Evolutionary conservation across 2,888 invertebrate species (phyloP).

Genomic region (Sclerodermus sp.): DNA sequence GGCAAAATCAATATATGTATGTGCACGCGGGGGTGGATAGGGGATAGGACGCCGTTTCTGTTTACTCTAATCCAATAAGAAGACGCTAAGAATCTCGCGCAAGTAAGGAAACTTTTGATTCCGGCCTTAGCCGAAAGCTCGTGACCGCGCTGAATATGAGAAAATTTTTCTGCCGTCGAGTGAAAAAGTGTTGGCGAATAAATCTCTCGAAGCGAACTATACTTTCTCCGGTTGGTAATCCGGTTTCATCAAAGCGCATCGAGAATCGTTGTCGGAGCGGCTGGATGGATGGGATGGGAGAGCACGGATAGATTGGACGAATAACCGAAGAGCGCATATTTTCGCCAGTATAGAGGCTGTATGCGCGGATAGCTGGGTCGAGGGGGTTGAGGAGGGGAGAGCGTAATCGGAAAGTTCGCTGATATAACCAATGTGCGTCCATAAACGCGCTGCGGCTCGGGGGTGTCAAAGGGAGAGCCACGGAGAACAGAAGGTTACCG

Average conservation of each 20-base stretch:
- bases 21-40: too few relatives aligned
- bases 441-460: too few relatives aligned
- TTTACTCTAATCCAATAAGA: not conserved
- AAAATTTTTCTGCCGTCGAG: not conserved
- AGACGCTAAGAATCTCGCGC: too few relatives aligned
- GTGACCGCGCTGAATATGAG: not conserved
- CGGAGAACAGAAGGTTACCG: not conserved
- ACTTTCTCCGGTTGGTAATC: not conserved
- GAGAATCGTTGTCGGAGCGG: not conserved
- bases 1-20: constrained; percentile 39
- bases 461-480: too few relatives aligned
- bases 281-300: not conserved
- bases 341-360: too few relatives aligned
- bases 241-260: not conserved
- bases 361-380: too few relatives aligned
- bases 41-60: not conserved
- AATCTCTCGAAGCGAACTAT: not conserved
- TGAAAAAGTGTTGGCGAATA: not conserved
- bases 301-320: not conserved
- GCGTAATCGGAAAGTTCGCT: too few relatives aligned
- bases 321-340: not conserved
- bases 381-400: too few relatives aligned
- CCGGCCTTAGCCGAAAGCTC: too few relatives aligned
- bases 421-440: too few relatives aligned
- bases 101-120: too few relatives aligned